These are phyloP conservation scores for Labeo catla DNA, from an alignment of 2,113 vertebrate genomes.

Conservation along the genomic window DNA sequence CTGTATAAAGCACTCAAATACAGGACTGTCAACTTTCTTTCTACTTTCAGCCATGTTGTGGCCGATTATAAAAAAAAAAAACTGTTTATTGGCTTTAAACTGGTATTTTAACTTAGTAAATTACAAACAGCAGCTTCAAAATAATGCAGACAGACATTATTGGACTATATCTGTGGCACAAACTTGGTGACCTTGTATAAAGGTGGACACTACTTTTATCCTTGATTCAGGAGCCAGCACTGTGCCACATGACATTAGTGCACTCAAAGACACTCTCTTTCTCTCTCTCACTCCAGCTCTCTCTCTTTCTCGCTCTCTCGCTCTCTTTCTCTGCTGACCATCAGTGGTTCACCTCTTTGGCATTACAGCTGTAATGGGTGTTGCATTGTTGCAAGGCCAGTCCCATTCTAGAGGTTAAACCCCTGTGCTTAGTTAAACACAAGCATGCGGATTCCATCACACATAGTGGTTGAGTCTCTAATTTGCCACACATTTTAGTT, in stretches of 20 bases:
- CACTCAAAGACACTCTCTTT: not conserved
- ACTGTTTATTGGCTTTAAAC: not conserved
- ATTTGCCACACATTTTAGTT: not conserved
- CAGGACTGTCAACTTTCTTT: not conserved
- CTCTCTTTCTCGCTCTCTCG: not conserved
- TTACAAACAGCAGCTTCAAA: not conserved
- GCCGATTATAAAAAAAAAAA: too few relatives aligned
- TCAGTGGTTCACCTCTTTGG: conserved; percentile 1
- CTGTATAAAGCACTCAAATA: not conserved
- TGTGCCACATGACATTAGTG: not conserved
- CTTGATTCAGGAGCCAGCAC: not conserved
- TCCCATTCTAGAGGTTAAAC: conserved; percentile 2
- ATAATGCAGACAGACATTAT: not conserved
- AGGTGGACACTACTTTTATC: not conserved
- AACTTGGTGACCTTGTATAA: not conserved
- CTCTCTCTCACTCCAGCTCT: too few relatives aligned
- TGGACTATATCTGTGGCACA: not conserved
- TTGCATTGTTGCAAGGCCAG: not conserved
- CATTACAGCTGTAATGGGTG: not conserved
- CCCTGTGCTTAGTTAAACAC: conserved; percentile 16
- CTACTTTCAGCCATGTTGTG: not conserved
- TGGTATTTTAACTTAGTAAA: not conserved
- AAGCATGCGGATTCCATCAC: not conserved
- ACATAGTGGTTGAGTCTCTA: not conserved
- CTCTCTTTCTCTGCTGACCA: not conserved